These are phyloP conservation scores for Gouania willdenowi DNA, from an alignment of 2,797 vertebrate species.

Conservation along the genomic window DNA sequence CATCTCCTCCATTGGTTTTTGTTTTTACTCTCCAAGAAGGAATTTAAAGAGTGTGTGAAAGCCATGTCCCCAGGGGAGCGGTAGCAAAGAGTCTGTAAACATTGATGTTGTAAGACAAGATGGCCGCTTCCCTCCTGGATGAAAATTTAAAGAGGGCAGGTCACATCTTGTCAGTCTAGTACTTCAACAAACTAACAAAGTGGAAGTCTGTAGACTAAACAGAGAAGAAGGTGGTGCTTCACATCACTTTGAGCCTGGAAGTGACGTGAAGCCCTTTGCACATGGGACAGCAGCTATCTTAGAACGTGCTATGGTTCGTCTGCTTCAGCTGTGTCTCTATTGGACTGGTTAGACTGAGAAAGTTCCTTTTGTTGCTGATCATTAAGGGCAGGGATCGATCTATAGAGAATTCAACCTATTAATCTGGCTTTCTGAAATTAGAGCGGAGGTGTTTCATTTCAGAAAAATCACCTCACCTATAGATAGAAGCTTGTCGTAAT, in stretches of 20 bases:
- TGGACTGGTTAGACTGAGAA: slow-evolving; percentile 29
- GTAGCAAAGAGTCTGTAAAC: slow-evolving; percentile 49
- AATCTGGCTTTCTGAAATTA: slow-evolving; percentile 29
- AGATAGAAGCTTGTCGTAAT: slow-evolving; percentile 2
- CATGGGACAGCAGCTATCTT: slow-evolving; percentile 29
- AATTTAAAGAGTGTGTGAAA: slow-evolving; percentile 33
- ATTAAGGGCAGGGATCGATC: slow-evolving; percentile 9
- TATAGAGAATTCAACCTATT: slow-evolving; percentile 33
- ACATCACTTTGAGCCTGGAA: not conserved
- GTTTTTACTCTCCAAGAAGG: slow-evolving; percentile 15
- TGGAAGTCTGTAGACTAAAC: slow-evolving; percentile 56
- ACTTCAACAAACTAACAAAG: slow-evolving; percentile 63
- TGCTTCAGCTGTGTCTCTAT: slow-evolving; percentile 14
- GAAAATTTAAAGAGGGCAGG: slow-evolving; percentile 46
- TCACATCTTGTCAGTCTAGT: slow-evolving; percentile 53
- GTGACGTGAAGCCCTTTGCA: slow-evolving; percentile 29
- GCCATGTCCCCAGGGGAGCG: slow-evolving; percentile 27
- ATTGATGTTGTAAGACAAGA: slow-evolving; percentile 65
- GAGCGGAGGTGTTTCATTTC: slow-evolving; percentile 62
- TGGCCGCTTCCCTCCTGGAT: slow-evolving; percentile 47
- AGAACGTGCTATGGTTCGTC: slow-evolving; percentile 16
- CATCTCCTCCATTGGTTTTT: slow-evolving; percentile 2
- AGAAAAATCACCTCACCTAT: slow-evolving; percentile 13
- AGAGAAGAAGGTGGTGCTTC: slow-evolving; percentile 21
- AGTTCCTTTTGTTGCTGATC: slow-evolving; percentile 25